A percentile compares a stretch with the other conserved stretches of the same genome.
phyloP scores from a whole-genome alignment of 1,140 invertebrate species.

The Adoxophyes honmai region DNA sequence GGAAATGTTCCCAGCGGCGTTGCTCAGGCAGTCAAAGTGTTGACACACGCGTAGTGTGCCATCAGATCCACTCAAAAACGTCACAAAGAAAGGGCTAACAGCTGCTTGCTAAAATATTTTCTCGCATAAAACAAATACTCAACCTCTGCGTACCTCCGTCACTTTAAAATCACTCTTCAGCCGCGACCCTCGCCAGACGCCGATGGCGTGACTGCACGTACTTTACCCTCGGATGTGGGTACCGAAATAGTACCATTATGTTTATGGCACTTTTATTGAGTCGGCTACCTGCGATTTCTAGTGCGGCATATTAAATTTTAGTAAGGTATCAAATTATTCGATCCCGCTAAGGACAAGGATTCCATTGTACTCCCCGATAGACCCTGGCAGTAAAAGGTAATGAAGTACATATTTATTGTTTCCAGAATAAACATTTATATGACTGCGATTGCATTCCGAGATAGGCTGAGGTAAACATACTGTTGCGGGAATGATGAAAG shows the following conservation, averaged over 20 bases:
- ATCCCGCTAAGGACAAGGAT: neutral
- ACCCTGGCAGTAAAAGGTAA: neutral
- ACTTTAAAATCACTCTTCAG: constrained; percentile 4
- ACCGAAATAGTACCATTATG: constrained; percentile 8
- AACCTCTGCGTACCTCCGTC: neutral
- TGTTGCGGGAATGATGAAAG: too few species aligned
- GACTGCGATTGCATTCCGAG: too few species aligned
- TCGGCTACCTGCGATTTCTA: neutral
- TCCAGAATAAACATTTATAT: too few species aligned
- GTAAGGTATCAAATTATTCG: neutral
- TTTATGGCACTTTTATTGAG: constrained; percentile 8
- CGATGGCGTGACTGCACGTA: neutral
- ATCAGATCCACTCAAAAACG: too few species aligned
- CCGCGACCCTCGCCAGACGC: neutral
- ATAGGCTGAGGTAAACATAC: too few species aligned
- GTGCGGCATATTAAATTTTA: constrained; percentile 3
- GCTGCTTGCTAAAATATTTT: too few species aligned
- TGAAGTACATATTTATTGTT: neutral
- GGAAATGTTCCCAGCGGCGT: too few species aligned
- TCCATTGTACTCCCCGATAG: neutral
- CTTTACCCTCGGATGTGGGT: constrained; percentile 3
- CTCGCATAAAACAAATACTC: neutral
- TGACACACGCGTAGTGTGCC: too few species aligned
- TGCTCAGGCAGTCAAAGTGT: too few species aligned
- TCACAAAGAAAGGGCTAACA: too few species aligned